Evolutionary conservation across 2,888 invertebrate species (phyloP), one percentile per base, ranked within the genome.

Genomic region (Drosophila pseudotalamancana): DNA sequence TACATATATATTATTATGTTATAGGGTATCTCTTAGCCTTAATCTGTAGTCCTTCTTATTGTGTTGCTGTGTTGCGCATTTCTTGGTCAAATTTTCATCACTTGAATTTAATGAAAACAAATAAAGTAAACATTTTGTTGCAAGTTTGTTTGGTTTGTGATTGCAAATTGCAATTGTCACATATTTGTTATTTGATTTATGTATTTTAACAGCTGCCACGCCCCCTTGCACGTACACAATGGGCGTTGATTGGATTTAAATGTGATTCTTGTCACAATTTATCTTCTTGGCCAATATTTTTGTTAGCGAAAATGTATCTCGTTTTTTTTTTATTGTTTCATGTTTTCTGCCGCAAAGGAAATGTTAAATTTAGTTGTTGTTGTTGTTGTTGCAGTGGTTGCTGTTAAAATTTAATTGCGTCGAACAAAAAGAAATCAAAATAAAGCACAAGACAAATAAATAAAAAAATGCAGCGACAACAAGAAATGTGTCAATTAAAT

Each of bases 401-500:
- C 9, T 60, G 53, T 53, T 37, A n/a, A 51, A 63, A 56, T 46
- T 59, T 56, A 60, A 75, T 62, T 65, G 59, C 54, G 49, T 48
- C 34, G 39, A 51, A 35, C 18, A 21, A 37, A 48, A 12, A 19
- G n/a, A 46, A 9, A 27, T 2, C 4, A 2, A 27, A 9, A 27
- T 6, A 54, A 39, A 31, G 16, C 14, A 51, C 42, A 35, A 19
- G 6, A 42, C n/a, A n/a, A n/a, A n/a, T n/a, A n/a, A n/a, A n/a
- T n/a, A 49, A 39, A 55, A 61, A 62, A 57, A 27, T 54, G 49
- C 68, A 48, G 48, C 27, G 45, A 53, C 56, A 67, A 56, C 68
- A 69, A 62, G 57, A 74, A 84, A 88, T 75, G 88, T 88, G 88
- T 80, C 88, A 84, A 85, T 85, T 85, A 86, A 86, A 88, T 87